Evolutionary conservation across 2,113 vertebrate species (phyloP).

Genomic region (Poeciliopsis turrubarensis): DNA sequence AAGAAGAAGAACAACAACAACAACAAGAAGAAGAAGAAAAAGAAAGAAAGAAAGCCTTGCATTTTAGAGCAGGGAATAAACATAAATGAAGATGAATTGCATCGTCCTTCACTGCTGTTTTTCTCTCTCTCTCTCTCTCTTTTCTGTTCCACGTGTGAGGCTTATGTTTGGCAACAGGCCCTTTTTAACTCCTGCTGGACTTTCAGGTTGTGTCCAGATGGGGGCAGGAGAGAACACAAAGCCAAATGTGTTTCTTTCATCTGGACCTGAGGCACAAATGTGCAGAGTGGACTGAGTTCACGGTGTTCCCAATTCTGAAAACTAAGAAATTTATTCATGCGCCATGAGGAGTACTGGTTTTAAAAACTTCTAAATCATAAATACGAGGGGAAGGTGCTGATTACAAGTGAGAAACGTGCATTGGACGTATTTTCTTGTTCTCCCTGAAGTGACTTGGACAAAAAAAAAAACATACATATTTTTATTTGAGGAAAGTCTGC

Average conservation of each 20-base stretch:
- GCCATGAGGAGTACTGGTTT: slow-evolving; percentile 1
- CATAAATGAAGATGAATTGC: not conserved
- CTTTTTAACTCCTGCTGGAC: slow-evolving; percentile 13
- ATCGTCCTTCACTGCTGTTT: not conserved
- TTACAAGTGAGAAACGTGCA: not conserved
- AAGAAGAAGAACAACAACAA: not conserved
- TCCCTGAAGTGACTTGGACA: not conserved
- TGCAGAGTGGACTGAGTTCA: slow-evolving; percentile 50
- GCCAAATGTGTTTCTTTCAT: slow-evolving; percentile 56
- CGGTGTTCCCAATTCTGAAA: slow-evolving; percentile 21
- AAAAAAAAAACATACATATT: slow-evolving; percentile 11
- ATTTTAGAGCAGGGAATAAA: not conserved
- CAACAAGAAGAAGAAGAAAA: too few species aligned
- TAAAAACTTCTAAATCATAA: slow-evolving; percentile 1
- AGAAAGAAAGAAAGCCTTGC: too few species aligned
- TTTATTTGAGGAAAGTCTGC: slow-evolving; percentile 18
- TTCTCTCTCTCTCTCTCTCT: too few species aligned
- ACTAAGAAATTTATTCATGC: slow-evolving; percentile 16
- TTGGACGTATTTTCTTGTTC: not conserved
- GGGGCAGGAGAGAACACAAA: slow-evolving; percentile 65
- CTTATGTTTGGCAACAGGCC: not conserved
- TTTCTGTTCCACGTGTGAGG: not conserved
- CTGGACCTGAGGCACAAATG: slow-evolving; percentile 56
- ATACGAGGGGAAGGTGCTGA: not conserved
- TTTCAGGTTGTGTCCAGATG: slow-evolving; percentile 66